Base-by-base conservation (phyloP, 2,113 vertebrate genomes). In the Scatophagus argus region DNA sequence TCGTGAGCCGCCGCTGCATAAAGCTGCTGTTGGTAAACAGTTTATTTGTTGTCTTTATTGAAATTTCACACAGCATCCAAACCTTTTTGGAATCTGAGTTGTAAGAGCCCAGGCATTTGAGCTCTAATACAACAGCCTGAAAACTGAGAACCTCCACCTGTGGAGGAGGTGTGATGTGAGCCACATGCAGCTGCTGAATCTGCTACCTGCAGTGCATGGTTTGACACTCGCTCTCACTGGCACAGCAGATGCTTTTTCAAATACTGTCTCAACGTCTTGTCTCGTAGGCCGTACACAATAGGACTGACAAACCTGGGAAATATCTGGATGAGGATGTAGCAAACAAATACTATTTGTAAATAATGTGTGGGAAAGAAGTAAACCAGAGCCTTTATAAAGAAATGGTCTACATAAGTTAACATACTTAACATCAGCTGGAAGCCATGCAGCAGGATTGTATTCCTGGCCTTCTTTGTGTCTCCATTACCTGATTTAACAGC, bases 241-340 rank as follows among this genome's bases (percentile, higher is more conserved):
- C 64, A 80, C 27, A 81, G 10, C 38, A 85, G 41, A 43, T 89
- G 58, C 16, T 60, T 91, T 60, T 85, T 92, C 21, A 93, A 25
- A 71, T 93, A 81, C 31, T 77, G 81, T 41, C 79, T 79, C 25
- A 95, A 91, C 0, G 49, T 80, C 59, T 88, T 73, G 75, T 94
- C 94, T 69, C 92, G 80, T 12, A 93, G 51, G 0, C 93, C 93
- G 6, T 94, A 94, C 27, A 93, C 78, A 6, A 94, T 59, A 3
- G 93, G 93, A 81, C 94, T 94, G 60, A 93, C 4, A n/a, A 90
- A 71, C 44, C 92, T 76, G 8, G 93, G 92, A 1, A 93, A 25
- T 1, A 94, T 62, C 19, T 92, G 85, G 5, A 92, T 51, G 6
- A 91, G 21, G 3, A 94, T 39, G 25, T 91, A 94, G 0, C 5